Percentiles rank a stretch among this genome's conserved stretches.
These are phyloP conservation scores for Petrocephalus zakoni DNA, from an alignment of 2,113 vertebrate genomes.

Conservation along the genomic window DNA sequence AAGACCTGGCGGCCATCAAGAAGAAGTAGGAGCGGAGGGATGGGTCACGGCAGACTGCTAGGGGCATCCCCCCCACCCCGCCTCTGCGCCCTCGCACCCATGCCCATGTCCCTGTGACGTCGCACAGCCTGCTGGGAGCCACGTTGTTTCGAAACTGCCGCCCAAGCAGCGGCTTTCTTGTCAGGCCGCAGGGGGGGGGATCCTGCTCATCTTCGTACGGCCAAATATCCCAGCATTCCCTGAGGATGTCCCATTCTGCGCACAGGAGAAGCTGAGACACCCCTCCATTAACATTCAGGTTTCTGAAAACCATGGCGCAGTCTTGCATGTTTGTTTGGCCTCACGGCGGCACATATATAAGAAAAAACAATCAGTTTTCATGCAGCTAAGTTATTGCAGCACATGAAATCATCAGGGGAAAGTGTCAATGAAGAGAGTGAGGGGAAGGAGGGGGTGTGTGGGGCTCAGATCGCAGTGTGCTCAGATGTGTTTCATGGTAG, in stretches of 20 bases:
- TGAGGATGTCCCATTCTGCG: not conserved
- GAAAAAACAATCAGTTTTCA: not conserved
- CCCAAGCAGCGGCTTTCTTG: slow-evolving; percentile 33
- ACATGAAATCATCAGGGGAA: not conserved
- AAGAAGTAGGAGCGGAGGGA: slow-evolving; percentile 62
- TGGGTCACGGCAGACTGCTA: slow-evolving; percentile 12
- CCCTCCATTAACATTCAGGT: not conserved
- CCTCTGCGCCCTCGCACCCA: not conserved
- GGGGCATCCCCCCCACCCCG: slow-evolving; percentile 23
- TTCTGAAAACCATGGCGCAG: not conserved
- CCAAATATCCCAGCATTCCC: slow-evolving; percentile 26
- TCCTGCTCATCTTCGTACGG: slow-evolving; percentile 20
- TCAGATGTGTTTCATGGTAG: not conserved
- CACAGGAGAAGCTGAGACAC: not conserved
- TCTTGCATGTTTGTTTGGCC: not conserved
- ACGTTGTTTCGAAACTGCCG: slow-evolving; percentile 26
- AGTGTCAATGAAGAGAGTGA: not conserved
- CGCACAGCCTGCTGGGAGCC: slow-evolving; percentile 15
- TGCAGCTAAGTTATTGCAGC: not conserved
- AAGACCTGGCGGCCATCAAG: slow-evolving; percentile 77
- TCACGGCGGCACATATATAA: not conserved
- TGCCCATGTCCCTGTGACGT: too few species aligned
- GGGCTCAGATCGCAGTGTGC: not conserved
- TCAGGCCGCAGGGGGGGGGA: slow-evolving; percentile 21
- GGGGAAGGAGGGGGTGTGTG: not conserved